A percentile compares a stretch with the other conserved stretches of the same genome.
Conservation (phyloP, 2,797 vertebrate species). For the Arnoldichthys spilopterus region DNA sequence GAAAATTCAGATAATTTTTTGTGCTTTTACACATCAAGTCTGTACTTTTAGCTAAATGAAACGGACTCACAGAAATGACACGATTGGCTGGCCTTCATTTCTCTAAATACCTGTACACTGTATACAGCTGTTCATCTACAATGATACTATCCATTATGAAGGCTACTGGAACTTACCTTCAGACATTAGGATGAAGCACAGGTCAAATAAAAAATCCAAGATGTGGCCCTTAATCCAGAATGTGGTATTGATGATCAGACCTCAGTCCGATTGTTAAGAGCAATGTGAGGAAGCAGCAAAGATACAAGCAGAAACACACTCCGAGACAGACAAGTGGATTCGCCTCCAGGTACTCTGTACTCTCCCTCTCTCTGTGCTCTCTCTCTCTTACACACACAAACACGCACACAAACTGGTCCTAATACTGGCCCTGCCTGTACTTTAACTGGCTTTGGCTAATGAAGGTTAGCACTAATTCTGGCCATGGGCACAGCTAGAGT, state of each 20-base stretch:
- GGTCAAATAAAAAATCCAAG: not conserved
- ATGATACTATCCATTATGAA: not conserved
- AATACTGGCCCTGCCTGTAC: constrained; percentile 2
- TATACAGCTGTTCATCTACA: not conserved
- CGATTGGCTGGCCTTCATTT: not conserved
- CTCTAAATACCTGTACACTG: no score
- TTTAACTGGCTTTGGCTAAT: constrained; percentile 19
- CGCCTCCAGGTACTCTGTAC: constrained; percentile 16
- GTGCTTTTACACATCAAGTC: not conserved
- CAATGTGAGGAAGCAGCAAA: constrained; percentile 15
- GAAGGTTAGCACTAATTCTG: constrained; percentile 1
- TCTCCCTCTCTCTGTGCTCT: not conserved
- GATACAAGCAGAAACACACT: not conserved
- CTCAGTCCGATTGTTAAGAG: constrained; percentile 24
- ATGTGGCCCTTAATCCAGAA: not conserved
- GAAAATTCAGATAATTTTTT: no score
- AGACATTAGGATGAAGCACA: not conserved
- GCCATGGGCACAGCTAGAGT: not conserved
- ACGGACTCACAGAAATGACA: not conserved
- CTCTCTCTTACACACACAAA: no score
- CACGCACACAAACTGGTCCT: not conserved
- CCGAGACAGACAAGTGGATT: constrained; percentile 3
- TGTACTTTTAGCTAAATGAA: not conserved
- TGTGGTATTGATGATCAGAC: not conserved
- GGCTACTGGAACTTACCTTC: not conserved